Percentiles rank a stretch among this genome's conserved stretches.
Evolutionary conservation across 2,797 vertebrate species (phyloP).

Genomic region (Morus bassanus): DNA sequence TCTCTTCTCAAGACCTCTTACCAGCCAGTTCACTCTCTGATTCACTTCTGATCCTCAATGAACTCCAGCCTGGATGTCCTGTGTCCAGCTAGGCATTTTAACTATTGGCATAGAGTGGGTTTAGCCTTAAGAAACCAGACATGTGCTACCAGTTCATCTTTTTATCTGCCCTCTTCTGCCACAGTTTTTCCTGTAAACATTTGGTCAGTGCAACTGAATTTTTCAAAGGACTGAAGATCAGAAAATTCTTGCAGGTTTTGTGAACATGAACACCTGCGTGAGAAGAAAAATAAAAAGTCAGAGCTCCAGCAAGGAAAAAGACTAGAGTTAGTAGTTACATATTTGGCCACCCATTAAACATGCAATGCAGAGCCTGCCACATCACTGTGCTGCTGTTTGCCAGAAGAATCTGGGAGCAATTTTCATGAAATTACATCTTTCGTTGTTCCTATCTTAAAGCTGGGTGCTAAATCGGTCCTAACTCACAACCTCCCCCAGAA

Average conservation of each 20-base stretch:
- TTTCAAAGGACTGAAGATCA: background rate
- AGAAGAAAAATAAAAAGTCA: background rate
- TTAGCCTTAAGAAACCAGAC: background rate
- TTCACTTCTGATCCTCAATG: background rate
- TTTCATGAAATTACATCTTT: background rate
- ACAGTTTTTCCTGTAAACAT: background rate
- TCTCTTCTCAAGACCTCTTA: background rate
- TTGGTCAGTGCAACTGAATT: background rate
- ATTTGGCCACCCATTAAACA: background rate
- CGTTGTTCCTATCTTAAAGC: background rate
- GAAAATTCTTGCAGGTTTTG: background rate
- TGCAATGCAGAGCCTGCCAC: background rate
- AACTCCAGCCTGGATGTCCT: background rate
- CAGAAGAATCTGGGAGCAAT: background rate
- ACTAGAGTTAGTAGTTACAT: background rate
- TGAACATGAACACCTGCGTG: background rate
- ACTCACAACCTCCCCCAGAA: background rate
- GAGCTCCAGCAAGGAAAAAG: background rate
- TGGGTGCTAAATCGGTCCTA: background rate
- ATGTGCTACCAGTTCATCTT: fast-evolving
- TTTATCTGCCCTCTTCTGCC: background rate
- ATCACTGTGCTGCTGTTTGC: background rate
- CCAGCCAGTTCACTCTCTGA: background rate
- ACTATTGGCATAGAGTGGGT: background rate
- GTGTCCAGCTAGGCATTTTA: background rate